phyloP scores from a whole-genome alignment of 2,797 vertebrate species.

The Carduelis carduelis region DNA sequence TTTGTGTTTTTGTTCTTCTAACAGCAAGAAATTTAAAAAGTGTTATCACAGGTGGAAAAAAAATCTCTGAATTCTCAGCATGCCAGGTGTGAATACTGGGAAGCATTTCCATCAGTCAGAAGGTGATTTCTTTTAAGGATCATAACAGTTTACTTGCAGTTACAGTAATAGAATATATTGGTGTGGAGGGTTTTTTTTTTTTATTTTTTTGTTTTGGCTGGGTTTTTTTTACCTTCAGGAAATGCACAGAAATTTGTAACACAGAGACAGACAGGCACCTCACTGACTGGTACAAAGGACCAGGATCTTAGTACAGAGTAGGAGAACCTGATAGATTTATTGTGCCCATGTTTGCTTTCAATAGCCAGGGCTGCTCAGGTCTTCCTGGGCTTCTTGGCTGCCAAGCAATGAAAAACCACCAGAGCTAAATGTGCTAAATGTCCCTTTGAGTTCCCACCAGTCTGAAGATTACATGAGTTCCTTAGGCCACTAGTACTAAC shows the following conservation, averaged over 20 bases:
- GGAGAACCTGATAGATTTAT: not conserved
- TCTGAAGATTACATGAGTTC: not conserved
- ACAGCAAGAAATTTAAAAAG: not conserved
- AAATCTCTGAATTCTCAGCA: not conserved
- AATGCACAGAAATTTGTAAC: constrained; percentile 24
- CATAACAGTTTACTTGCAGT: not conserved
- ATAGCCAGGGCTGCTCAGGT: not conserved
- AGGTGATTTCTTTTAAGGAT: not conserved
- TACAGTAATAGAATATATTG: not conserved
- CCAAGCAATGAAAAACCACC: not conserved
- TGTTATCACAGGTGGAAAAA: not conserved
- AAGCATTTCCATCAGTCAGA: not conserved
- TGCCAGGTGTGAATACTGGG: not conserved
- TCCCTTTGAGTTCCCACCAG: not conserved
- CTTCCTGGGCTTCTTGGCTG: not conserved
- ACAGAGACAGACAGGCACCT: not conserved
- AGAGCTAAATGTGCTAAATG: not conserved
- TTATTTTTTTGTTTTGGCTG: not conserved
- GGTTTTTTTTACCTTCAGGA: not conserved
- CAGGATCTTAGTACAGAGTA: not conserved
- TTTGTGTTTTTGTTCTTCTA: not conserved
- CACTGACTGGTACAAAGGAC: not conserved
- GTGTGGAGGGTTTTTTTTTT: accelerated
- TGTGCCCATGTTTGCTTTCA: not conserved
- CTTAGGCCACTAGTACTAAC: not conserved